Evolutionary conservation across 2,797 vertebrate genomes (phyloP).

Genomic region (Lithobates pipiens): DNA sequence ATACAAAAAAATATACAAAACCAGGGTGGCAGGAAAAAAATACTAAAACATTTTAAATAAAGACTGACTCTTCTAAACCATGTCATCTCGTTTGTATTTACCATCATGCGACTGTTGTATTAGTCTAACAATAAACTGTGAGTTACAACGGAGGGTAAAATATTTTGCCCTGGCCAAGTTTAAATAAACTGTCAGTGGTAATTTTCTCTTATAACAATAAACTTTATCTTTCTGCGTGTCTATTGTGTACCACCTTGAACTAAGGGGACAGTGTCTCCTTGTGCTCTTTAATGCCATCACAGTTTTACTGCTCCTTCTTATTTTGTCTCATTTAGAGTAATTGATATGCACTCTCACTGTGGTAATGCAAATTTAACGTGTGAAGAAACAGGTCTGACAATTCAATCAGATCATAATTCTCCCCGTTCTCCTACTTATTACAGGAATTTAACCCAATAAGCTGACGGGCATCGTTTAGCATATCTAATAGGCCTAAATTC

Average conservation of each 20-base stretch:
- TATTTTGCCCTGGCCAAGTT: background rate
- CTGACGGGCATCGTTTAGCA: constrained; percentile 90
- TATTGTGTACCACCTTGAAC: background rate
- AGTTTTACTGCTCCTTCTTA: background rate
- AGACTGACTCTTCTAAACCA: no score
- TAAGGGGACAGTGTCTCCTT: background rate
- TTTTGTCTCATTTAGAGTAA: constrained; percentile 27
- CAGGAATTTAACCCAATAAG: constrained; percentile 80
- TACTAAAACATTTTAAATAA: no score
- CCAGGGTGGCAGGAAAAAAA: no score
- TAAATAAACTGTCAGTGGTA: background rate
- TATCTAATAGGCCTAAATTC: constrained; percentile 78
- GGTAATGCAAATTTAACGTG: constrained; percentile 40
- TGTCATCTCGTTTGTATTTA: no score
- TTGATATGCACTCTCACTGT: constrained; percentile 35
- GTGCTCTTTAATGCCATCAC: background rate
- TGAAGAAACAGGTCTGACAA: constrained; percentile 61
- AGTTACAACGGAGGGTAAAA: constrained; percentile 8
- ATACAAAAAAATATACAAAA: no score
- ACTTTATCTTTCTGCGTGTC: background rate
- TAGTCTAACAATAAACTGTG: background rate
- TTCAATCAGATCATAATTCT: constrained; percentile 60
- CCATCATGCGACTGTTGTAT: no score
- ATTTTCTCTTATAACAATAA: constrained; percentile 12
- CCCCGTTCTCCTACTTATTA: constrained; percentile 67